phyloP scores from a whole-genome alignment of 2,888 invertebrate species.

The Leptinotarsa tumamoca region DNA sequence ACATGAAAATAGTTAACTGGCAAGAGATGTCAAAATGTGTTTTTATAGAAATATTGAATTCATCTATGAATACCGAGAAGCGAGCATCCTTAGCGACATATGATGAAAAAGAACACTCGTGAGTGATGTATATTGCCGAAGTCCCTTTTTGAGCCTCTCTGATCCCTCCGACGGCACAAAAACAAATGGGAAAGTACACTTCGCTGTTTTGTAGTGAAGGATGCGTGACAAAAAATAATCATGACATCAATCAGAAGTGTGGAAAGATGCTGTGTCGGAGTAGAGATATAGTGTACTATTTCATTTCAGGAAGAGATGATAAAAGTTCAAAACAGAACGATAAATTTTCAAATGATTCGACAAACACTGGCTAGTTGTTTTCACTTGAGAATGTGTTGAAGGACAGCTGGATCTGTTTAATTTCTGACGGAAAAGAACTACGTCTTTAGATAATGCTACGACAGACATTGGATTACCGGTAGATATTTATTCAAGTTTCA shows the following conservation, averaged over 20 bases:
- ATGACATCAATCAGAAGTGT: background rate
- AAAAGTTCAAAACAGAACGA: background rate
- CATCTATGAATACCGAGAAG: background rate
- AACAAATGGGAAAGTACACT: slow-evolving; percentile 14
- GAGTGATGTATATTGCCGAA: slow-evolving; percentile 20
- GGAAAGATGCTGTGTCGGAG: background rate
- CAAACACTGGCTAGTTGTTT: no score
- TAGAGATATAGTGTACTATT: background rate
- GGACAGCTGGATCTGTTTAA: no score
- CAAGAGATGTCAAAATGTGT: no score
- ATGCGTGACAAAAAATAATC: background rate
- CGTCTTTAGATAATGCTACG: no score
- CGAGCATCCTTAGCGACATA: slow-evolving; percentile 28
- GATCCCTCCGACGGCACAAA: background rate
- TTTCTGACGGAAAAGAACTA: no score
- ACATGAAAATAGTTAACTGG: no score
- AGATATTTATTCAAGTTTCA: no score
- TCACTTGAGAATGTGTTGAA: no score
- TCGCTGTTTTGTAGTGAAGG: background rate
- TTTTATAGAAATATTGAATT: no score
- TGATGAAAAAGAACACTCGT: slow-evolving; percentile 30
- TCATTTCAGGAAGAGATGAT: no score
- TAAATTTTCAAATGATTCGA: background rate
- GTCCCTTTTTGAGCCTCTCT: background rate
- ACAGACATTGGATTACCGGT: no score